Conservation (phyloP, 2,113 vertebrate genomes). For the Chunga burmeisteri region DNA sequence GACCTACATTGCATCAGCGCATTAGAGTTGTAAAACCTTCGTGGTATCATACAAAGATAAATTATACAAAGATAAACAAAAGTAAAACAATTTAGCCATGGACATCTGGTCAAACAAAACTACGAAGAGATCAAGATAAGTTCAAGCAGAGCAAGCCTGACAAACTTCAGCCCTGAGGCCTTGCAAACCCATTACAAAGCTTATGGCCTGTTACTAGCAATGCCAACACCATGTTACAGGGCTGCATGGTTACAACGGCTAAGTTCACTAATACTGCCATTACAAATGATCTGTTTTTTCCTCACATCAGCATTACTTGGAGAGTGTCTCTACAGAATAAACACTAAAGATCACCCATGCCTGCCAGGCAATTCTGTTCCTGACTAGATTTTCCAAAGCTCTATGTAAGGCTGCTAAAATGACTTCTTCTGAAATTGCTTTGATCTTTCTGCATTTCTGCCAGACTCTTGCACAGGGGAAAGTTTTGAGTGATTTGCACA, state of each 20-base stretch:
- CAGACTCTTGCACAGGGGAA: background rate
- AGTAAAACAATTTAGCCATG: background rate
- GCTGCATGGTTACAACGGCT: background rate
- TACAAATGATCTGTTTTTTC: background rate
- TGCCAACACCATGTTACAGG: background rate
- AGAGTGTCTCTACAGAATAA: background rate
- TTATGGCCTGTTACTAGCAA: background rate
- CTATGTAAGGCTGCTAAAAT: background rate
- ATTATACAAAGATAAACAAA: background rate
- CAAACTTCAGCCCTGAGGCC: background rate
- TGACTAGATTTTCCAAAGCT: background rate
- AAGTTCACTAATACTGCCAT: background rate
- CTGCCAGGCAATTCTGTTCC: background rate
- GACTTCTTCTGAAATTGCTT: background rate
- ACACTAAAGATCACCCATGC: background rate
- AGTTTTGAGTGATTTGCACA: background rate
- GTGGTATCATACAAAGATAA: background rate
- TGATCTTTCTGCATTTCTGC: background rate
- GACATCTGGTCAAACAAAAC: background rate
- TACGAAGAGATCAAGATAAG: background rate
- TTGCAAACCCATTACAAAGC: background rate
- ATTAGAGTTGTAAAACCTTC: background rate
- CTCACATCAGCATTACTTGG: background rate
- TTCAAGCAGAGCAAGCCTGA: background rate
- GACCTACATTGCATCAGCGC: too few species aligned